Evolutionary conservation across 1,140 invertebrate species (phyloP).

Genomic region (Penaeus indicus): DNA sequence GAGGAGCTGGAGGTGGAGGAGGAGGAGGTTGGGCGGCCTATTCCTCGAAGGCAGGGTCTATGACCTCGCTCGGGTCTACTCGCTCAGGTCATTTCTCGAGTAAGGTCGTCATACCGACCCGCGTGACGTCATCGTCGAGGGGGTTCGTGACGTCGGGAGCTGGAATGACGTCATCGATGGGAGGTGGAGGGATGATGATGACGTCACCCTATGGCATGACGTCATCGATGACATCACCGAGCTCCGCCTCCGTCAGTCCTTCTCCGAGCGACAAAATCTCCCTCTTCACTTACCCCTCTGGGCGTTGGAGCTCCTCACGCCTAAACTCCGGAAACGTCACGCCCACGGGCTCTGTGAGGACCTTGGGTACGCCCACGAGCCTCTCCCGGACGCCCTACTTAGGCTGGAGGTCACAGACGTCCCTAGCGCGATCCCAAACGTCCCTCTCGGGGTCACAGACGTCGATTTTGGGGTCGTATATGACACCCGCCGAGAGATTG

Average conservation of each 20-base stretch:
- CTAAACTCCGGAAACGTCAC: conserved; percentile 79
- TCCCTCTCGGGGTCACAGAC: conserved; percentile 56
- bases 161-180: conserved; percentile 31
- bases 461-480: conserved; percentile 67
- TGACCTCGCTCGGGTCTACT: conserved; percentile 65
- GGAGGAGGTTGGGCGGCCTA: conserved; percentile 66
- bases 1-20: conserved; percentile 29
- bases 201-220: conserved; percentile 23
- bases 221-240: conserved; percentile 56
- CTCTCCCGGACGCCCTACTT: conserved; percentile 80
- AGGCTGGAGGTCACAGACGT: conserved; percentile 90
- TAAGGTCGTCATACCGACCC: conserved; percentile 66
- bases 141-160: conserved; percentile 33
- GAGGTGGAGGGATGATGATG: not conserved
- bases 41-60: conserved; percentile 65
- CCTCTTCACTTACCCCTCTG: conserved; percentile 73
- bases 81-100: conserved; percentile 63
- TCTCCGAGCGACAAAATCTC: conserved; percentile 52
- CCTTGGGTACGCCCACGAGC: conserved; percentile 42
- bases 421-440: conserved; percentile 71
- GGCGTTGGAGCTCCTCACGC: conserved; percentile 87
- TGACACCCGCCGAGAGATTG: conserved; percentile 87
- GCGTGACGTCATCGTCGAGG: conserved; percentile 54
- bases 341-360: conserved; percentile 60
- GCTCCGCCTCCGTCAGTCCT: conserved; percentile 55